Base-by-base conservation (phyloP, 2,888 invertebrate species). In the Heteropelma amictum region DNA sequence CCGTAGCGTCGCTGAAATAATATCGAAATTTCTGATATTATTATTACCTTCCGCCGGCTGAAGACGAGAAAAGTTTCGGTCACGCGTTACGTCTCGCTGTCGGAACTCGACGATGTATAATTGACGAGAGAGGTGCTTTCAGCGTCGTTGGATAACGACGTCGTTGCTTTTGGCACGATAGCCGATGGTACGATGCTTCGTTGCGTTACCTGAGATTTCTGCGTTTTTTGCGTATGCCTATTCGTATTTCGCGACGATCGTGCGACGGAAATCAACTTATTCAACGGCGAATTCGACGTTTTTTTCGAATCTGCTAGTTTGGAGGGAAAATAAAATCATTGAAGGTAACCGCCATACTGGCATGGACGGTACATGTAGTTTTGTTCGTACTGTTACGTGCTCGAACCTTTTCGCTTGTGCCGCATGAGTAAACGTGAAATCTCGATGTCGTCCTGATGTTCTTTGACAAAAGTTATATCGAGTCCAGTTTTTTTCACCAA, bases 401-500 rank as follows among this genome's bases (percentile, higher is more conserved):
- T 8, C 8, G 17, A 92, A 88, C 93, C 92, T 85, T 90, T 91
- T 10, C 91, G 89, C 0, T 94, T 93, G 84, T 93, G 92, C 2
- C 95, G 89, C 67, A 93, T 92, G 77, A 96, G 91, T 3, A 97
- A 90, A 0, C 93, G 92, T 0, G 98, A 98, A 89, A 96, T 90
- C 85, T 93, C 93, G 61, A 92, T 91, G 85, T 98, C 98, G 72
- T 96, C 95, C 61, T 94, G 93, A 17, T 91, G 91, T 89, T 98
- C 98, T 0, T 94, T 93, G 0, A 97, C 89, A 3, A 98, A 90
- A 6, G 92, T 90, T 42, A 98, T 95, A 82, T 94, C 93, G 17
- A 98, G 90, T 12, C 96, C 95, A 26, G 93, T 93, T 86, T 93
- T 96, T 45, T 93, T 92, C 47, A 96, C 88, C 6, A 98, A 90